Evolutionary conservation across 2,797 vertebrate genomes (phyloP), one percentile per base, ranked within the genome.

Genomic region (Darevskia nairensis): DNA sequence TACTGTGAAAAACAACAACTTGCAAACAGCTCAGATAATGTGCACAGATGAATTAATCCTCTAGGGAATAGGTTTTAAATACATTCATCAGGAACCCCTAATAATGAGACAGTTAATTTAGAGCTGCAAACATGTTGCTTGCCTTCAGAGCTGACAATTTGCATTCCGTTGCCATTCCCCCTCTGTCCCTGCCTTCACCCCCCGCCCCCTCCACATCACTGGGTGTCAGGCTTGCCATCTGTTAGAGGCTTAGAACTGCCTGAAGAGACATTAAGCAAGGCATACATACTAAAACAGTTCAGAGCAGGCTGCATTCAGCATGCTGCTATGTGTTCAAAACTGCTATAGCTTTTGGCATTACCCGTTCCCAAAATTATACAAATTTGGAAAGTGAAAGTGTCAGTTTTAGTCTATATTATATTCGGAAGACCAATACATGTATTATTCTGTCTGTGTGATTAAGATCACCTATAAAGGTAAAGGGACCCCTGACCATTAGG

Each of bases 101-200:
- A 93, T 95, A 90, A 92, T 89, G 82, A 93, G 92, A 29, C 55
- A 87, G 92, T 88, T 94, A 92, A 90, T 89, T 72, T 85, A 71
- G 89, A 41, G 81, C 3, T 7, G 41, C 77, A 90, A 87, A 87
- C 3, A 41, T 88, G 91, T 66, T 29, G 17, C 66, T 89, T 91
- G 61, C 50, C 86, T 93, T 74, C 39, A 86, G 80, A 90, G 27
- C 86, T 89, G 89, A 86, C 80, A 93, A 84, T 77, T 66, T 92
- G 35, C 71, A 86, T 92, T 91, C 19, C 23, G 81, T 75, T 69
- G 91, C 25, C 71, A 86, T 92, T 91, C 19, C 27, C 29, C 2
- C 77, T 82, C 80, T 15, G 1, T 89, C 81, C 21, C 89, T 59
- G 82, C 21, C 13, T 91, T 87, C 50, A 79, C 76, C 89, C 91